These are phyloP conservation scores for Aphidius ervi DNA, from an alignment of 1,140 invertebrate species.

Conservation along the genomic window DNA sequence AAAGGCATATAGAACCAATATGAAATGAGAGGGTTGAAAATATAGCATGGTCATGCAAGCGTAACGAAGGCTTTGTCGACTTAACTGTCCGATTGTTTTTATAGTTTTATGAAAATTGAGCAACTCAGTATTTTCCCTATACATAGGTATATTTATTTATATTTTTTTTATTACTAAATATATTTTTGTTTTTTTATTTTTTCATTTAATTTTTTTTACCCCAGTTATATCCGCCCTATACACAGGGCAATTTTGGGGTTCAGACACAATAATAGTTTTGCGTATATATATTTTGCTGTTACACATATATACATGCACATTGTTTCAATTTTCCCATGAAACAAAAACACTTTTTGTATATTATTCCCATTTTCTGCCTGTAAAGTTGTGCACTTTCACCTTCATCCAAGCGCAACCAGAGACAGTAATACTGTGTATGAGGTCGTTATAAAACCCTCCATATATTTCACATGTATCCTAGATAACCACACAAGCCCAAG, in stretches of 20 bases:
- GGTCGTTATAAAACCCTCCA: background rate
- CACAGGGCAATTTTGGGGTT: too few relatives aligned
- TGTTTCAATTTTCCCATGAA: too few relatives aligned
- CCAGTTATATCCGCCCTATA: too few relatives aligned
- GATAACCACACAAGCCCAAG: background rate
- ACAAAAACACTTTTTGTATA: too few relatives aligned
- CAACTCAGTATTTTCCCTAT: background rate
- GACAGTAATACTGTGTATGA: too few relatives aligned
- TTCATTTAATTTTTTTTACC: background rate
- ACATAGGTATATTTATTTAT: background rate
- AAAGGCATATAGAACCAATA: background rate
- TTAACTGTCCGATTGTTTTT: conserved; percentile 18
- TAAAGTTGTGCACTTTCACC: too few relatives aligned
- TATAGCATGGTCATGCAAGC: conserved; percentile 20
- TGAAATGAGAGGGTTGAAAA: conserved; percentile 11
- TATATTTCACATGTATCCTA: background rate
- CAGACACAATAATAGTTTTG: too few relatives aligned
- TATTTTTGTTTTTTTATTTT: background rate
- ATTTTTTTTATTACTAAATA: background rate
- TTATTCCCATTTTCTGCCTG: too few relatives aligned
- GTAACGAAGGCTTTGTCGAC: conserved; percentile 17
- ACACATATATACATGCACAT: too few relatives aligned
- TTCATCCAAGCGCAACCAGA: too few relatives aligned
- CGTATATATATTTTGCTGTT: too few relatives aligned
- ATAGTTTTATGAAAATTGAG: conserved; percentile 23